Percentiles rank a stretch among this genome's conserved stretches.
Evolutionary conservation across 1,140 invertebrate genomes (phyloP).

Genomic region (Drosophila teissieri): DNA sequence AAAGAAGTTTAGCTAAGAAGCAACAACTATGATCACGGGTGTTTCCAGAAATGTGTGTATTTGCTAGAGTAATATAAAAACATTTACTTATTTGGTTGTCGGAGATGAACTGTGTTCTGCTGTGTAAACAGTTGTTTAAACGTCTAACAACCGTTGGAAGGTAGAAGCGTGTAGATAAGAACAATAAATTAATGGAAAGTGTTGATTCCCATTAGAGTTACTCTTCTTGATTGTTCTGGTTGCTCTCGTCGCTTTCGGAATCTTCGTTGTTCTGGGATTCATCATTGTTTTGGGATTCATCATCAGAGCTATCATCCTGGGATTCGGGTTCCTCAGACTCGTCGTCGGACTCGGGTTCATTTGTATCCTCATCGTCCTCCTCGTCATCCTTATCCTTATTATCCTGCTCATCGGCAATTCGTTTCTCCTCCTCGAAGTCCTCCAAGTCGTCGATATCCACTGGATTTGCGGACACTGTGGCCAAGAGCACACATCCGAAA

Average conservation of each 20-base stretch:
- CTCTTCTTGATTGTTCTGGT: neutral
- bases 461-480: conserved; percentile 30
- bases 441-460: conserved; percentile 20
- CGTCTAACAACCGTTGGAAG: neutral
- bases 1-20: neutral
- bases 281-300: neutral
- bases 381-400: neutral
- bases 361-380: conserved; percentile 7
- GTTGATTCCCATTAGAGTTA: conserved; percentile 2
- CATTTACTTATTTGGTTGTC: conserved; percentile 1
- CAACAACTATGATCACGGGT: conserved; percentile 11
- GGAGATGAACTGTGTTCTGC: neutral
- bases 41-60: conserved; percentile 8
- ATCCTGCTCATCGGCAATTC: conserved; percentile 10
- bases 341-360: neutral
- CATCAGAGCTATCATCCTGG: neutral
- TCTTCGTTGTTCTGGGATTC: neutral
- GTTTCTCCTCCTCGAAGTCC: neutral
- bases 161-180: conserved; percentile 3
- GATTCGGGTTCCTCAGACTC: neutral
- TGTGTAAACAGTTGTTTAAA: conserved; percentile 26
- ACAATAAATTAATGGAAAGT: conserved; percentile 7
- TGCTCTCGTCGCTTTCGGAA: neutral
- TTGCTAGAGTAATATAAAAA: conserved; percentile 22
- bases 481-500: conserved; percentile 59